phyloP scores from a whole-genome alignment of 2,113 vertebrate species.

The Tachycineta bicolor region DNA sequence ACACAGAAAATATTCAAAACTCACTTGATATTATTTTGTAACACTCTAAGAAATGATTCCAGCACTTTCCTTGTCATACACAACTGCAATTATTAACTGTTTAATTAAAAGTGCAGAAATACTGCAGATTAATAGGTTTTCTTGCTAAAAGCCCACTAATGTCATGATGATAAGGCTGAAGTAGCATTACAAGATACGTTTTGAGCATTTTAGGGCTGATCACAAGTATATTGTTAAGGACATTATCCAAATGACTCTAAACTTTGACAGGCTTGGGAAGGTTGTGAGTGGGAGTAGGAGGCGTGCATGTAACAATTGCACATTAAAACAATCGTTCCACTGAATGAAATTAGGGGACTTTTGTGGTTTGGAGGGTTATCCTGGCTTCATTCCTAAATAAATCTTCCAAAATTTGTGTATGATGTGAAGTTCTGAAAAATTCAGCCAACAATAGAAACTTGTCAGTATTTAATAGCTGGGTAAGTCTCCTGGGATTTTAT shows the following conservation, averaged over 20 bases:
- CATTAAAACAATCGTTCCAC: not conserved
- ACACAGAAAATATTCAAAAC: not conserved
- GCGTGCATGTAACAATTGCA: not conserved
- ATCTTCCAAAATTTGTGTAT: not conserved
- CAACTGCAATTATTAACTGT: not conserved
- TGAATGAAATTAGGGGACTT: not conserved
- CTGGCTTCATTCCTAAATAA: not conserved
- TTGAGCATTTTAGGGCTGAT: not conserved
- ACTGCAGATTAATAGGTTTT: not conserved
- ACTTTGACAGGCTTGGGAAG: not conserved
- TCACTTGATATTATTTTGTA: not conserved
- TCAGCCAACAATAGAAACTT: not conserved
- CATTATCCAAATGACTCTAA: not conserved
- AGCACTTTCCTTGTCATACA: not conserved
- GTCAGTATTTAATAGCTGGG: not conserved
- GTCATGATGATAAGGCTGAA: not conserved
- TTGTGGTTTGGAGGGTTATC: not conserved
- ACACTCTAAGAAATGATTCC: not conserved
- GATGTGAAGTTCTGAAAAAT: not conserved
- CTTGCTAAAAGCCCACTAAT: not conserved
- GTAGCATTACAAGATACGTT: not conserved
- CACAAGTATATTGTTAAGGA: not conserved
- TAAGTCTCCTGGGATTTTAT: not conserved
- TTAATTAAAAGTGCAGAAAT: not conserved
- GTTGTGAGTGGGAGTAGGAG: no score